These are phyloP conservation scores for Gopherus evgoodei DNA, from an alignment of 2,113 vertebrate species.

Conservation along the genomic window DNA sequence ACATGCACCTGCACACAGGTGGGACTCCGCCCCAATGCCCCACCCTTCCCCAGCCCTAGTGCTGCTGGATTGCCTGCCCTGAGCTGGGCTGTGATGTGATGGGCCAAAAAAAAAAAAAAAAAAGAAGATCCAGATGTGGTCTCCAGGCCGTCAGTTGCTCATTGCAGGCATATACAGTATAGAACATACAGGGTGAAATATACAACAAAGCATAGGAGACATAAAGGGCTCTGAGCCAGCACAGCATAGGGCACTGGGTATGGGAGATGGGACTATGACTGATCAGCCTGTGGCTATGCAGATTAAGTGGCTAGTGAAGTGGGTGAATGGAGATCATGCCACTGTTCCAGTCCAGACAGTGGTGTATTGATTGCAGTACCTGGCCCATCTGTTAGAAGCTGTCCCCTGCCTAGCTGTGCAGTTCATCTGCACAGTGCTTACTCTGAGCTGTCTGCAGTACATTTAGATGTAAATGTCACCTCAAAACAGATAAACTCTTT, in stretches of 20 bases:
- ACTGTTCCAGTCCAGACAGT: no score
- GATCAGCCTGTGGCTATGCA: neutral
- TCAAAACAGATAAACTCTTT: conserved; percentile 21
- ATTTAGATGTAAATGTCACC: neutral
- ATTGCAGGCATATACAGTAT: neutral
- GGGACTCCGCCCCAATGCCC: no score
- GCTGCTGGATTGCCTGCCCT: no score
- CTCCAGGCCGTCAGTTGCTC: no score
- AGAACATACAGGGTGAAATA: neutral
- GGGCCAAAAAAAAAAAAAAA: no score
- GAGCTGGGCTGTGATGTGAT: no score
- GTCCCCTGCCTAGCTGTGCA: neutral
- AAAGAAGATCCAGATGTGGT: no score
- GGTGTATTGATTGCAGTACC: no score
- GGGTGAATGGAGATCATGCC: no score
- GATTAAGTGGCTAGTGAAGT: neutral
- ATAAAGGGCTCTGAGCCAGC: neutral
- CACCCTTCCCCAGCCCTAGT: no score
- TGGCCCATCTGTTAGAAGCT: neutral
- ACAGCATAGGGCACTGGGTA: neutral
- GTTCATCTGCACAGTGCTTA: neutral
- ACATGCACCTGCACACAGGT: no score
- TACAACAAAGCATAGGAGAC: no score
- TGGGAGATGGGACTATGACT: neutral
- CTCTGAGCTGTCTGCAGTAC: neutral